Evolutionary conservation across 2,797 vertebrate species (phyloP).

Genomic region (Mormyrops attenuatus): DNA sequence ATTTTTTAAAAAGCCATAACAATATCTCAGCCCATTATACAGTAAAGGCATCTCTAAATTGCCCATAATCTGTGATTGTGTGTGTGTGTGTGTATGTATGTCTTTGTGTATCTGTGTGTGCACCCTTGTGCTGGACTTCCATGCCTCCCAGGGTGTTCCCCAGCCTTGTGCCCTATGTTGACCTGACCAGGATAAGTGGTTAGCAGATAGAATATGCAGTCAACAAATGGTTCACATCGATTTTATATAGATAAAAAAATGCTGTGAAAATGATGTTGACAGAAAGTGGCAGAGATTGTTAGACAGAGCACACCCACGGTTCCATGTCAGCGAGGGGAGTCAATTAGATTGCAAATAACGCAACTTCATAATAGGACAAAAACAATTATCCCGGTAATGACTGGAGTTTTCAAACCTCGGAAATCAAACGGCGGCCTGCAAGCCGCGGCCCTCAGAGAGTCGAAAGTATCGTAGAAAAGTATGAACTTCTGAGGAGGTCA

Average conservation of each 20-base stretch:
- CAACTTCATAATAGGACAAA: slow-evolving; percentile 25
- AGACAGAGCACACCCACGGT: slow-evolving; percentile 10
- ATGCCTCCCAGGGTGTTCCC: neutral
- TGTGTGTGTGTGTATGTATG: neutral
- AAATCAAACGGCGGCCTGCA: slow-evolving; percentile 6
- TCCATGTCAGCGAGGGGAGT: slow-evolving; percentile 28
- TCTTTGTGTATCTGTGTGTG: neutral
- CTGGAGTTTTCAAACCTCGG: slow-evolving; percentile 17
- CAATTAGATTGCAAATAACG: slow-evolving; percentile 33
- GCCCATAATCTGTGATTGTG: neutral
- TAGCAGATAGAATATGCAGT: neutral
- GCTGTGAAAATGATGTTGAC: slow-evolving; percentile 31
- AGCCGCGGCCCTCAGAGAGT: neutral
- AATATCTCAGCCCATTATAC: neutral
- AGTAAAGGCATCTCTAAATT: neutral
- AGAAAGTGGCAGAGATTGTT: neutral
- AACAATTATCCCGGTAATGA: slow-evolving; percentile 23
- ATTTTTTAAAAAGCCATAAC: slow-evolving; percentile 1
- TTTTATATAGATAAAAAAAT: neutral
- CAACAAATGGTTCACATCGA: slow-evolving; percentile 15
- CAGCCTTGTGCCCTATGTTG: neutral
- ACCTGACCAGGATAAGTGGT: neutral
- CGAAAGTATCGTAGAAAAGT: neutral
- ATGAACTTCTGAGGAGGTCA: neutral
- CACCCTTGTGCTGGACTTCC: neutral